Percentiles rank a stretch among this genome's conserved stretches.
These are phyloP conservation scores for Prosapia bicincta DNA, from an alignment of 2,888 invertebrate genomes.

Conservation along the genomic window DNA sequence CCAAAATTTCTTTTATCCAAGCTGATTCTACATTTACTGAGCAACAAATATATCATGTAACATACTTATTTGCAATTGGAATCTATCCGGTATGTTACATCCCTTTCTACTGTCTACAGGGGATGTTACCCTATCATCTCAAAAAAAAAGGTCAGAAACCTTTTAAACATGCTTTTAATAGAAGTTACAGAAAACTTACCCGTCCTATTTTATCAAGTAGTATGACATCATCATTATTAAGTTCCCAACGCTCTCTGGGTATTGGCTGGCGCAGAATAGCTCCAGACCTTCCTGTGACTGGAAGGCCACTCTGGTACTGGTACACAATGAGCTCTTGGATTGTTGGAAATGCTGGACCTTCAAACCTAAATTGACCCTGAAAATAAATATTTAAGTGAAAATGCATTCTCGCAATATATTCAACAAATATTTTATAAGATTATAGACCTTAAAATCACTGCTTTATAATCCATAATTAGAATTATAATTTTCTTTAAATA, in stretches of 20 bases:
- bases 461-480: no score
- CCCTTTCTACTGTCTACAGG: no score
- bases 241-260: conserved; percentile 88
- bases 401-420: not conserved
- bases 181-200: conserved; percentile 64
- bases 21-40: no score
- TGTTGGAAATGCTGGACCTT: conserved; percentile 90
- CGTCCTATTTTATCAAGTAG: conserved; percentile 90
- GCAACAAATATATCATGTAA: no score
- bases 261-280: conserved; percentile 84
- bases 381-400: conserved; percentile 40
- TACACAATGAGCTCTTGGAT: conserved; percentile 88
- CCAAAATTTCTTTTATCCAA: no score
- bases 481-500: no score
- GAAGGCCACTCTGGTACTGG: conserved; percentile 79
- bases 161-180: no score
- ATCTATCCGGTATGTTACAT: no score
- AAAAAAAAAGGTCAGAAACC: no score
- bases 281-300: conserved; percentile 90
- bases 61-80: no score
- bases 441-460: no score
- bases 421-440: not conserved
- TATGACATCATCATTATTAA: conserved; percentile 92
- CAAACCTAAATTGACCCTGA: conserved; percentile 88
- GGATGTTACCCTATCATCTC: no score